Evolutionary conservation across 2,113 vertebrate genomes (phyloP), one percentile per base, ranked within the genome.

Genomic region (Forbesichthys agassizii): DNA sequence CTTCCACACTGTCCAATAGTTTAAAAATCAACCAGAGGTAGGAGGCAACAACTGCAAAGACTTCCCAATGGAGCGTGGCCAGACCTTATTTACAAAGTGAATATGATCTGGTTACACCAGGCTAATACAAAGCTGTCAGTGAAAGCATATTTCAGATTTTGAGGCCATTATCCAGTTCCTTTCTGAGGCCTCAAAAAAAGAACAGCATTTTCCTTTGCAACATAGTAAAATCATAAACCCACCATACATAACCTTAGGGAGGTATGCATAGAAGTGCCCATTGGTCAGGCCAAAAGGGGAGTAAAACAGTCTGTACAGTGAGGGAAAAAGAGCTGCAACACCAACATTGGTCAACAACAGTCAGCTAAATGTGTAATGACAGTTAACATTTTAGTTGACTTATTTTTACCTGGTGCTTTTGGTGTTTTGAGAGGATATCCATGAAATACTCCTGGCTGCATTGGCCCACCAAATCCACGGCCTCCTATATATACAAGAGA

Each of bases 391-490:
- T 18, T 66, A 2, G 3, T 48, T 57, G 11, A 5, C 53, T 54
- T 5, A 63, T 59, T 48, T 82, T 90, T 89, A 95, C 98, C 96
- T 93, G 94, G 95, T 11, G 90, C 75, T 89, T 97, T 97, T 78
- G 98, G 98, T 54, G 96, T 91, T 90, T 96, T 98, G 61, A 99
- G 97, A 49, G 98, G 98, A 85, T 99, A 99, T 73, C 98, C 98
- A 63, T 97, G 92, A 64, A 98, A 97, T 14, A 98, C 94, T 66
- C 98, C 97, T 0, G 95, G 95, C 87, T 96, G 93, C 84, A 91
- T 76, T 1, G 20, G 94, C 62, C 92, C 95, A 64, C 92, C 94
- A 84, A 93, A 96, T 55, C 92, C 94, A 59, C 94, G 92, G 48
- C 92, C 91, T 93, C 79, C 74, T 92, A 85, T 71, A 36, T 18